Evolutionary conservation across 2,113 vertebrate species (phyloP).

Genomic region (Rostratula benghalensis): DNA sequence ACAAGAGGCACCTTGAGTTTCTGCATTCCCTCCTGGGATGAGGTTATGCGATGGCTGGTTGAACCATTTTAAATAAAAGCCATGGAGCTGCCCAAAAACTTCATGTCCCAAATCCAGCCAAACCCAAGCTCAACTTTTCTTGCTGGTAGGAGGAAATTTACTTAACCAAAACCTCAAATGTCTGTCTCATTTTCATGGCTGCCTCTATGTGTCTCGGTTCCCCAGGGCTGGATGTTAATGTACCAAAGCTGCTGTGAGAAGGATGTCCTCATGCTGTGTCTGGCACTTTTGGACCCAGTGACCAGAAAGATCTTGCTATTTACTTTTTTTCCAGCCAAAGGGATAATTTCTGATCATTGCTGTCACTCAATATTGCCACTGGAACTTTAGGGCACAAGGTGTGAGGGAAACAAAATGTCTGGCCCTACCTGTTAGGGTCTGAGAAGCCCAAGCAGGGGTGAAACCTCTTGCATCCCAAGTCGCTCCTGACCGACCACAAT

Average conservation of each 20-base stretch:
- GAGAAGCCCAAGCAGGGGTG: background rate
- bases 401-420: background rate
- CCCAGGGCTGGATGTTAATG: background rate
- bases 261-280: background rate
- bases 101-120: background rate
- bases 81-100: background rate
- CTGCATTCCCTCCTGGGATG: background rate
- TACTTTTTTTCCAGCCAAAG: background rate
- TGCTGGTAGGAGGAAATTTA: background rate
- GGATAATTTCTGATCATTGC: background rate
- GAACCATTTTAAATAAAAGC: background rate
- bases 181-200: conserved; percentile 21
- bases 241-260: background rate
- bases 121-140: background rate
- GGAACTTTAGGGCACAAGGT: background rate
- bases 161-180: background rate
- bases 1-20: background rate
- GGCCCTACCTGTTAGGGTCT: background rate
- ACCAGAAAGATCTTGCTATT: background rate
- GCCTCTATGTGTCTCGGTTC: background rate
- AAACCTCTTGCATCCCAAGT: background rate
- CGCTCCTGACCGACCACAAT: accelerated
- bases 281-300: background rate
- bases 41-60: background rate
- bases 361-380: background rate